Conservation (phyloP, 2,113 vertebrate species). For the Psophia crepitans region DNA sequence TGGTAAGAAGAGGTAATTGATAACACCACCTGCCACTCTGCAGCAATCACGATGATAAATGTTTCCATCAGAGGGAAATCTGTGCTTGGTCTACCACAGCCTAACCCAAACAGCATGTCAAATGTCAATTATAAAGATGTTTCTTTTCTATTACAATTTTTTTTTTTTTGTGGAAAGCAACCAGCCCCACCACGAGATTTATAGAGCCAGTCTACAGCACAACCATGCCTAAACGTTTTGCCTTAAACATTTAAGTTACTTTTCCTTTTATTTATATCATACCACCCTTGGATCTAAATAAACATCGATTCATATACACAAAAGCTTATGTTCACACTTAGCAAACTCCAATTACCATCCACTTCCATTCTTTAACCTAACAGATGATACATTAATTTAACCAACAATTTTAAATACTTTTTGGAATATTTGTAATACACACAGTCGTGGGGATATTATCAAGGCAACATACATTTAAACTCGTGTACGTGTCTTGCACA, state of each 20-base stretch:
- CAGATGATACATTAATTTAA: neutral
- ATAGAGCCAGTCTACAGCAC: neutral
- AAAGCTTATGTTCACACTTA: neutral
- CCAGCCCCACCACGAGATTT: neutral
- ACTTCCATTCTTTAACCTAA: neutral
- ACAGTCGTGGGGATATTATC: neutral
- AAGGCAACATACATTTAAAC: neutral
- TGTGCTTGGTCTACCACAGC: constrained; percentile 76
- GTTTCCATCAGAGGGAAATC: constrained; percentile 80
- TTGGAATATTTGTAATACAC: neutral
- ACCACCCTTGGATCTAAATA: neutral
- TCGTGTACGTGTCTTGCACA: neutral
- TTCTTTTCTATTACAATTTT: constrained; percentile 67
- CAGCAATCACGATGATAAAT: constrained; percentile 82
- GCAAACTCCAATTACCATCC: neutral
- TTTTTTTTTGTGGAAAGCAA: neutral
- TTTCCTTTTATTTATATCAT: constrained; percentile 3
- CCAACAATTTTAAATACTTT: neutral
- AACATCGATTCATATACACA: neutral
- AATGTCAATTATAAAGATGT: constrained; percentile 82
- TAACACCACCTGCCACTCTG: constrained; percentile 82
- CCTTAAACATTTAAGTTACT: neutral
- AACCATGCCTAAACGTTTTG: neutral
- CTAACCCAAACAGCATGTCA: constrained; percentile 77
- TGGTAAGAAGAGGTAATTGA: constrained; percentile 82